A percentile compares a stretch with the other conserved stretches of the same genome.
Evolutionary conservation across 2,888 invertebrate species (phyloP).

Genomic region (Torymus tubicola): DNA sequence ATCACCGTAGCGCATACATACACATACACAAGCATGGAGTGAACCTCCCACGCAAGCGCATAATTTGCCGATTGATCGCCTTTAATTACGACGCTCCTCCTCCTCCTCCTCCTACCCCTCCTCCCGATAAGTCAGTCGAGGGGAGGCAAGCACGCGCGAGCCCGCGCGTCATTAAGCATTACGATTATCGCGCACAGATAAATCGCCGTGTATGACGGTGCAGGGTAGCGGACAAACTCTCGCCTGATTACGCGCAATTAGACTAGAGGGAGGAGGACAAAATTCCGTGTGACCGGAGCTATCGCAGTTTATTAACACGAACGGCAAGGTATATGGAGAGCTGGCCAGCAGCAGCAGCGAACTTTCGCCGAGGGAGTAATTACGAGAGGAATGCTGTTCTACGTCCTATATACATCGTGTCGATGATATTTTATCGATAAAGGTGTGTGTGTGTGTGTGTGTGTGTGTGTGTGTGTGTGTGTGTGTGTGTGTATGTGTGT

Average conservation of each 20-base stretch:
- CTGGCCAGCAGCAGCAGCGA: background rate
- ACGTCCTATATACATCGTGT: background rate
- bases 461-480: too few relatives aligned
- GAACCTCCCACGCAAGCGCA: constrained; percentile 9
- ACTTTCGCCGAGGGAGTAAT: background rate
- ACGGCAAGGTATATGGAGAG: background rate
- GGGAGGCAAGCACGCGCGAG: background rate
- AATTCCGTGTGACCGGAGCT: background rate
- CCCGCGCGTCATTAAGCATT: constrained; percentile 45
- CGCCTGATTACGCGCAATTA: constrained; percentile 33
- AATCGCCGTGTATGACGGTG: constrained; percentile 7
- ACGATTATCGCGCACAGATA: constrained; percentile 46
- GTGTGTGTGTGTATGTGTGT: too few relatives aligned
- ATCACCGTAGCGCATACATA: constrained; percentile 17
- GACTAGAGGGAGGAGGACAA: background rate
- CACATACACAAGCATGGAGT: background rate
- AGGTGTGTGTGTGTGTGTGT: too few relatives aligned
- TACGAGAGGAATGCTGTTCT: constrained; percentile 23
- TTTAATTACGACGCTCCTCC: constrained; percentile 58
- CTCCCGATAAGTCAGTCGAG: constrained; percentile 24
- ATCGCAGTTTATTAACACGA: constrained; percentile 20
- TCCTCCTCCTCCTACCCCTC: background rate
- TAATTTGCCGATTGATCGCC: constrained; percentile 58
- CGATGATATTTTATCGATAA: background rate
- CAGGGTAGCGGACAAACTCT: too few relatives aligned